These are phyloP conservation scores for Ceratina japonica DNA, from an alignment of 1,140 invertebrate species.

Conservation along the genomic window DNA sequence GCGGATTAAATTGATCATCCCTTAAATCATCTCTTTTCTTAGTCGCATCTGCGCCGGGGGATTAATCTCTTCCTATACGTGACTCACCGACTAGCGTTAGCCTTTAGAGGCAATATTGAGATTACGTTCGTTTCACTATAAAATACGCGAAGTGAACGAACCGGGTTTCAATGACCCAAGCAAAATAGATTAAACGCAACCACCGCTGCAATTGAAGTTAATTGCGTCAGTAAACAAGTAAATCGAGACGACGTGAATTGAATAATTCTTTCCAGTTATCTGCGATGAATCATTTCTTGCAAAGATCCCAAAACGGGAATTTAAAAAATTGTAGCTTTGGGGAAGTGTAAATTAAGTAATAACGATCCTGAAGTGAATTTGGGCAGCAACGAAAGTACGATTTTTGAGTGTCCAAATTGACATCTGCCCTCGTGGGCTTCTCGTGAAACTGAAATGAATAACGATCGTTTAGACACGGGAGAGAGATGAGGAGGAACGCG, in stretches of 20 bases:
- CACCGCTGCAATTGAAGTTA: constrained; percentile 6
- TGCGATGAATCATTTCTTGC: background rate
- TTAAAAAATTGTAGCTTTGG: too few relatives aligned
- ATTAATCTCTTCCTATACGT: constrained; percentile 5
- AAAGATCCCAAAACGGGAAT: too few relatives aligned
- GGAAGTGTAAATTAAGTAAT: too few relatives aligned
- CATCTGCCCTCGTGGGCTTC: too few relatives aligned
- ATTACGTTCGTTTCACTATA: too few relatives aligned
- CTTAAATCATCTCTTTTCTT: constrained; percentile 39
- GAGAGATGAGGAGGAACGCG: background rate
- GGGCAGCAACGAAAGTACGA: too few relatives aligned
- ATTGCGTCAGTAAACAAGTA: constrained; percentile 5
- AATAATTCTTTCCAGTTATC: background rate
- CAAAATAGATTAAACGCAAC: background rate
- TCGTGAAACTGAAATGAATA: too few relatives aligned
- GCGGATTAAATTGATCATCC: constrained; percentile 34
- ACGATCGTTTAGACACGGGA: background rate
- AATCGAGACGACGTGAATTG: background rate
- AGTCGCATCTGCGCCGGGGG: constrained; percentile 7
- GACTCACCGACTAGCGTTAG: background rate
- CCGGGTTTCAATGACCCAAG: background rate
- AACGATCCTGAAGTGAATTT: too few relatives aligned
- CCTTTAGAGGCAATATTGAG: too few relatives aligned
- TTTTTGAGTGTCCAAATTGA: too few relatives aligned
- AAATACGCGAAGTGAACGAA: background rate